Evolutionary conservation across 2,113 vertebrate species (phyloP).

Genomic region (Stomatorhinus ivindoensis): DNA sequence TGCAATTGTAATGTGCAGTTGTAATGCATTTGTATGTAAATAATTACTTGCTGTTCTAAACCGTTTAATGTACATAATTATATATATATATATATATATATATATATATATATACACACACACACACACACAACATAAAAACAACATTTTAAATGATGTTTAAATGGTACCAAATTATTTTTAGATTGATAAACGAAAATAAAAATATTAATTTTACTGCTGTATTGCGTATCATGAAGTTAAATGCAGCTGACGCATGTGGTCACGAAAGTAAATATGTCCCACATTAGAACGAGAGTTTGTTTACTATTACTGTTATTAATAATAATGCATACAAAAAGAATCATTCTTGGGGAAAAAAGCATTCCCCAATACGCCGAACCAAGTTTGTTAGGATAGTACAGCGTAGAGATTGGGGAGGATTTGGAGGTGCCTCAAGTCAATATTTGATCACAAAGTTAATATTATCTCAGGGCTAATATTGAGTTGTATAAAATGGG

Average conservation of each 20-base stretch:
- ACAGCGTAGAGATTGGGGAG: conserved; percentile 81
- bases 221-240: neutral
- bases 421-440: conserved; percentile 95
- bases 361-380: conserved; percentile 57
- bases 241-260: neutral
- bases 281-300: neutral
- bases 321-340: conserved; percentile 16
- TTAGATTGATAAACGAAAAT: neutral
- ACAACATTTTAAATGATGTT: neutral
- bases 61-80: neutral
- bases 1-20: neutral
- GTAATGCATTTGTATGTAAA: neutral
- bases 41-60: neutral
- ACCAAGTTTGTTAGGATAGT: conserved; percentile 82
- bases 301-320: conserved; percentile 3
- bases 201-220: neutral
- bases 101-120: neutral
- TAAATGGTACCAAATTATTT: neutral
- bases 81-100: too few species aligned
- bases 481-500: conserved; percentile 87
- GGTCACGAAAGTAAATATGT: conserved; percentile 34
- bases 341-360: conserved; percentile 23
- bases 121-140: neutral
- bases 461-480: conserved; percentile 92
- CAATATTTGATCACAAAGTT: conserved; percentile 95